These are phyloP conservation scores for Lacanobia wlatinum DNA, from an alignment of 2,888 invertebrate species.

Conservation along the genomic window DNA sequence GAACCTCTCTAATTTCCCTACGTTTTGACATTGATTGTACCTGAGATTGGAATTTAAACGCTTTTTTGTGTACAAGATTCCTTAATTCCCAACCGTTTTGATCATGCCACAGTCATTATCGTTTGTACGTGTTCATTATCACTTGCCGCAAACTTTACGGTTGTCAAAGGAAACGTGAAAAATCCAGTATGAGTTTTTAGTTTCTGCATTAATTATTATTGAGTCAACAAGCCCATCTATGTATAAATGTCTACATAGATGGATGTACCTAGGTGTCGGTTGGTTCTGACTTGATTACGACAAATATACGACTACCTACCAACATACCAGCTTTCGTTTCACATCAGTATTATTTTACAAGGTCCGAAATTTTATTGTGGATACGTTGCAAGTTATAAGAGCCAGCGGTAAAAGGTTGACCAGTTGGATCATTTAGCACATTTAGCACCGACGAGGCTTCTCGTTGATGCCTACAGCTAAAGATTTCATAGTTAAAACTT, in stretches of 20 bases:
- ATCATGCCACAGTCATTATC: no score
- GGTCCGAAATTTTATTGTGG: slow-evolving; percentile 78
- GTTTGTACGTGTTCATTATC: no score
- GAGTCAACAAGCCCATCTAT: slow-evolving; percentile 5
- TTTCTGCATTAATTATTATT: background rate
- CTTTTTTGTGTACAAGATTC: no score
- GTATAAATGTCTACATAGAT: slow-evolving; percentile 22
- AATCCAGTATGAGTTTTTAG: background rate
- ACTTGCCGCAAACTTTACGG: no score
- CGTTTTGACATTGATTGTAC: no score
- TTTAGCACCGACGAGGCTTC: no score
- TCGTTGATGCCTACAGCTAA: no score
- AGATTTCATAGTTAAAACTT: no score
- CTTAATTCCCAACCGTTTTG: no score
- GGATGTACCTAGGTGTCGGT: slow-evolving; percentile 63
- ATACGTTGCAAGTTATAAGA: slow-evolving; percentile 32
- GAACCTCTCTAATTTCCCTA: no score
- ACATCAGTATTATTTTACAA: slow-evolving; percentile 79
- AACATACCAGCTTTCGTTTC: slow-evolving; percentile 76
- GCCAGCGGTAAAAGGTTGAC: slow-evolving; percentile 4
- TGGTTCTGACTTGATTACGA: slow-evolving; percentile 67
- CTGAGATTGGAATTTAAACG: no score
- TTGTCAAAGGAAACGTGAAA: background rate
- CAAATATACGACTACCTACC: slow-evolving; percentile 72
- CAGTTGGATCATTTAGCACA: background rate